These are phyloP conservation scores for Crotalus tigris DNA, from an alignment of 2,113 vertebrate species.

Conservation along the genomic window DNA sequence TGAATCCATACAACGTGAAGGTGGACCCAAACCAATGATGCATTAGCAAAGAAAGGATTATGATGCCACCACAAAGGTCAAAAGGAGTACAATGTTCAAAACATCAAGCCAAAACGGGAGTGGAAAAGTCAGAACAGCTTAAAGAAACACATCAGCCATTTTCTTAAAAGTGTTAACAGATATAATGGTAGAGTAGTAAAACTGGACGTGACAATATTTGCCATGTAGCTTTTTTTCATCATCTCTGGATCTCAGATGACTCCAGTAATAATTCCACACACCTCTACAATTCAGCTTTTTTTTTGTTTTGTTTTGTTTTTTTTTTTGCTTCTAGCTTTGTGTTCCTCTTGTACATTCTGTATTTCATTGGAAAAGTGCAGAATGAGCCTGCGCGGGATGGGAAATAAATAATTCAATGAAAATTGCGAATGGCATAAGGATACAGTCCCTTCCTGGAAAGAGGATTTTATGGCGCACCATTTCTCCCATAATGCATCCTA, in stretches of 20 bases:
- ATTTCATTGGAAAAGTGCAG: slow-evolving; percentile 42
- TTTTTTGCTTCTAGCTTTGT: slow-evolving; percentile 71
- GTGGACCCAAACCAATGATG: slow-evolving; percentile 50
- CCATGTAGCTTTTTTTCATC: slow-evolving; percentile 20
- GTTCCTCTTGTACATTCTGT: slow-evolving; percentile 56
- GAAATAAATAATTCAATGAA: slow-evolving; percentile 68
- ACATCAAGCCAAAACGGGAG: slow-evolving; percentile 47
- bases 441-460: slow-evolving; percentile 99
- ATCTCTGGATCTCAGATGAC: neutral
- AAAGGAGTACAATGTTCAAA: slow-evolving; percentile 47
- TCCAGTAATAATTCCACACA: slow-evolving; percentile 38
- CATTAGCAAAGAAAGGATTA: slow-evolving; percentile 59
- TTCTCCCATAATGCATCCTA: slow-evolving; percentile 99
- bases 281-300: slow-evolving; percentile 59
- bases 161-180: slow-evolving; percentile 10
- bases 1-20: slow-evolving; percentile 50
- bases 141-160: slow-evolving; percentile 16
- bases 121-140: neutral
- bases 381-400: slow-evolving; percentile 44
- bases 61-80: slow-evolving; percentile 56
- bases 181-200: slow-evolving; percentile 10
- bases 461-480: slow-evolving; percentile 99
- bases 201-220: slow-evolving; percentile 42
- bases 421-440: slow-evolving; percentile 82
- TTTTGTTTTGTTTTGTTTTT: too few species aligned